These are phyloP conservation scores for Noctua janthe DNA, from an alignment of 2,888 invertebrate genomes.

Conservation along the genomic window DNA sequence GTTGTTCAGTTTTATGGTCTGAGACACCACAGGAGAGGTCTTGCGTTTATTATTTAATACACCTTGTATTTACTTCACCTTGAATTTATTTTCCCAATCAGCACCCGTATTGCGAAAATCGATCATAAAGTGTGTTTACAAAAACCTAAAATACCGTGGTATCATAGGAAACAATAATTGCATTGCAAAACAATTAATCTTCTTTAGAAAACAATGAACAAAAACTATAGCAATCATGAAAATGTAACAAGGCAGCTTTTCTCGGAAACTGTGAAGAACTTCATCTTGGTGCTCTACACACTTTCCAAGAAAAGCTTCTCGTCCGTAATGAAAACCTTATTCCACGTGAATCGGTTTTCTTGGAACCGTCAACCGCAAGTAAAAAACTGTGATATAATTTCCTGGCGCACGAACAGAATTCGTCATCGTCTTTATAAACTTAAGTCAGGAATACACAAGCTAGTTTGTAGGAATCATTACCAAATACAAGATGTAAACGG, in stretches of 20 bases:
- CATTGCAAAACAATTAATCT: not conserved
- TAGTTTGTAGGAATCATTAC: not conserved
- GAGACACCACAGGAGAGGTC: not conserved
- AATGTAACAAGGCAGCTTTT: conserved; percentile 3
- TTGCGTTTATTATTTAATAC: not conserved
- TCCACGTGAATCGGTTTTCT: not conserved
- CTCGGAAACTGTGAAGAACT: conserved; percentile 16
- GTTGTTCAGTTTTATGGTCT: not conserved
- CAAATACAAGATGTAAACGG: not conserved
- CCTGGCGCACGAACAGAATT: not conserved
- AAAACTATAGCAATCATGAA: conserved; percentile 12
- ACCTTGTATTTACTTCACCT: not conserved
- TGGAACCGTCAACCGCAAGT: not conserved
- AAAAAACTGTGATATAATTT: not conserved
- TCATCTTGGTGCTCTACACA: not conserved
- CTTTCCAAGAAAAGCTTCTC: not conserved
- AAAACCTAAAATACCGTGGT: not conserved
- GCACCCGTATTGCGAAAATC: not conserved
- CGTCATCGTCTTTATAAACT: not conserved
- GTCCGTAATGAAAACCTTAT: not conserved
- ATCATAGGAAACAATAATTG: not conserved
- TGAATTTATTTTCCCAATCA: not conserved
- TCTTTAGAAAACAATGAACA: not conserved
- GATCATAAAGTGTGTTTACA: not conserved
- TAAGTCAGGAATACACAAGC: not conserved